Conservation (phyloP, 2,888 invertebrate species). For the Lucinisca nassula region DNA sequence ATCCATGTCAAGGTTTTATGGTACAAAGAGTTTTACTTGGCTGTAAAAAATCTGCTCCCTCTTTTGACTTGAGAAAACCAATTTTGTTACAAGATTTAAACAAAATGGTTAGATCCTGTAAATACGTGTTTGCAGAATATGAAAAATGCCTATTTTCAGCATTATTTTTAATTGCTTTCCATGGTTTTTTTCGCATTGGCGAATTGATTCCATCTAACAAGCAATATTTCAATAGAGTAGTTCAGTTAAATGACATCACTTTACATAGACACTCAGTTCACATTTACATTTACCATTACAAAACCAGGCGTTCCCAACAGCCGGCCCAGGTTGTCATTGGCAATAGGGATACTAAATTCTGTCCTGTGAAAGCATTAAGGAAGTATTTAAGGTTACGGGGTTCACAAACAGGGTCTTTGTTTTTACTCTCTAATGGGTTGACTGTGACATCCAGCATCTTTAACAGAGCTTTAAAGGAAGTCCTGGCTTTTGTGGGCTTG, state of each 20-base stretch:
- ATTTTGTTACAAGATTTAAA: not conserved
- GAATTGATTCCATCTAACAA: conserved; percentile 1
- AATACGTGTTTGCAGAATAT: not conserved
- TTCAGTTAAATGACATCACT: not conserved
- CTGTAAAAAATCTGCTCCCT: conserved; percentile 13
- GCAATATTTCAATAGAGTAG: not conserved
- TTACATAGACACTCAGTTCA: not conserved
- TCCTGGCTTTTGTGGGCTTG: not conserved
- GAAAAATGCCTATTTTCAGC: not conserved
- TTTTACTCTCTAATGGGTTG: not conserved
- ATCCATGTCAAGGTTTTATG: not conserved
- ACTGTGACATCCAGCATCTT: not conserved
- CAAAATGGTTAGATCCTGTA: not conserved
- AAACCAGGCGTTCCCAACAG: conserved; percentile 8
- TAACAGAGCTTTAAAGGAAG: not conserved
- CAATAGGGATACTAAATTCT: not conserved
- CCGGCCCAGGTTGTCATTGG: conserved; percentile 6
- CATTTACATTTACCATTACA: not conserved
- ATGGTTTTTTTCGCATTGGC: not conserved
- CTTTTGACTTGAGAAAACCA: not conserved
- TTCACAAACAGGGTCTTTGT: not conserved
- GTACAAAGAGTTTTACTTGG: conserved; percentile 14
- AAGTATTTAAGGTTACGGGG: not conserved
- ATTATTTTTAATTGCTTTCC: not conserved
- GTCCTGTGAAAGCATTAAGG: conserved; percentile 12